A percentile compares a stretch with the other conserved stretches of the same genome.
These are phyloP conservation scores for Muntiacus muntjak DNA, from an alignment of 2,113 vertebrate genomes.

Conservation along the genomic window DNA sequence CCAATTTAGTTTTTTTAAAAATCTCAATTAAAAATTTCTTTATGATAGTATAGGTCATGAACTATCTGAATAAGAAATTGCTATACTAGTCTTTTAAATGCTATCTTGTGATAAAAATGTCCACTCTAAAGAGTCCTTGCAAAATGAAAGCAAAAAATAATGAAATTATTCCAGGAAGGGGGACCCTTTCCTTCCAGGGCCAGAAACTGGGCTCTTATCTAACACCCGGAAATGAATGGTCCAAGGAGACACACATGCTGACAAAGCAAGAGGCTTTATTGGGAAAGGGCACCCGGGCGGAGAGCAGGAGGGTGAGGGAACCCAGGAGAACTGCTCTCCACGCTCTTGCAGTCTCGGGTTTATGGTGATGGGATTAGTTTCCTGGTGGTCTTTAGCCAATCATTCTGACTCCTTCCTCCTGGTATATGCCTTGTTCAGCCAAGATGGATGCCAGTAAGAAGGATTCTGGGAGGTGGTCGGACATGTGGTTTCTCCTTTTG, in stretches of 20 bases:
- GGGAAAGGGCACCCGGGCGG: not conserved
- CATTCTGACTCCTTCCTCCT: not conserved
- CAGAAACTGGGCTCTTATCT: not conserved
- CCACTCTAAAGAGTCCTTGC: not conserved
- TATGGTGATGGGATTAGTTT: not conserved
- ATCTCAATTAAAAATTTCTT: not conserved
- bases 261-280: not conserved
- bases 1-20: not conserved
- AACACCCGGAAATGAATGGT: not conserved
- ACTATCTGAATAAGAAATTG: not conserved
- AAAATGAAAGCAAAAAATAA: not conserved
- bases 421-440: not conserved
- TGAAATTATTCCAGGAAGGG: not conserved
- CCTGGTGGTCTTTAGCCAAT: not conserved
- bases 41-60: not conserved
- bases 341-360: not conserved
- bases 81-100: not conserved
- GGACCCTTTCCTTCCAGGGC: not conserved
- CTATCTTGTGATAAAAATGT: not conserved
- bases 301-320: not conserved
- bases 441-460: not conserved
- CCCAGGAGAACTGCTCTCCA: not conserved
- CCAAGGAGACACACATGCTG: not conserved
- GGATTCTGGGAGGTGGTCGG: not conserved
- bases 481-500: not conserved